phyloP scores from a whole-genome alignment of 2,113 vertebrate genomes.

The Micromys minutus region DNA sequence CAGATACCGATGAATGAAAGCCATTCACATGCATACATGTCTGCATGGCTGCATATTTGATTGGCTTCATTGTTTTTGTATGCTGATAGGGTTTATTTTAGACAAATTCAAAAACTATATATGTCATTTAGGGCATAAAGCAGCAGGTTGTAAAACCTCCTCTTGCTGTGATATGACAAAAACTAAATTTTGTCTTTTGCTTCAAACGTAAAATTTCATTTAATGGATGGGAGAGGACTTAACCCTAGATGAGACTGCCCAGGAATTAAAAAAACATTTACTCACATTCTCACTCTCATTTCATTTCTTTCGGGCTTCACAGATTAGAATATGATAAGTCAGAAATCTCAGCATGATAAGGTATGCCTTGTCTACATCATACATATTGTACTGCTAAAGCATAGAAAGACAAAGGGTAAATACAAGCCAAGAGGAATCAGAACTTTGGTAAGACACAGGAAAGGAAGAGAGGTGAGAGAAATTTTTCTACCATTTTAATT shows the following conservation, averaged over 20 bases:
- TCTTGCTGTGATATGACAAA: not conserved
- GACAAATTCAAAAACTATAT: not conserved
- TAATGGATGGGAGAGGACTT: not conserved
- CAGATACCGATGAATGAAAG: not conserved
- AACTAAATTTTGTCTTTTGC: not conserved
- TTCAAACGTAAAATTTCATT: not conserved
- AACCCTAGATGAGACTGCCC: not conserved
- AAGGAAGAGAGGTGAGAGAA: not conserved
- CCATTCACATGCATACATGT: not conserved
- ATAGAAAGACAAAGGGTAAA: fast-evolving
- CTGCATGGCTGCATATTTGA: not conserved
- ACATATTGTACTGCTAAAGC: fast-evolving
- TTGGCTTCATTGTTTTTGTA: not conserved
- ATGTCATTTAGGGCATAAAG: not conserved
- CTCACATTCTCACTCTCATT: not conserved
- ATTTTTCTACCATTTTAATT: not conserved
- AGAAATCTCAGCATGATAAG: not conserved
- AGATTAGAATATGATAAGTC: not conserved
- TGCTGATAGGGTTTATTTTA: not conserved
- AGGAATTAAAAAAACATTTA: not conserved
- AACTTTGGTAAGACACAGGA: not conserved
- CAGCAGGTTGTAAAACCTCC: not conserved
- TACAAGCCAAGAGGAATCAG: not conserved
- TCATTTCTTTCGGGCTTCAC: not conserved
- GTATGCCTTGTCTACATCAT: not conserved